Conservation (phyloP, 2,797 vertebrate species). For the Scolopax bukidnonensis region DNA sequence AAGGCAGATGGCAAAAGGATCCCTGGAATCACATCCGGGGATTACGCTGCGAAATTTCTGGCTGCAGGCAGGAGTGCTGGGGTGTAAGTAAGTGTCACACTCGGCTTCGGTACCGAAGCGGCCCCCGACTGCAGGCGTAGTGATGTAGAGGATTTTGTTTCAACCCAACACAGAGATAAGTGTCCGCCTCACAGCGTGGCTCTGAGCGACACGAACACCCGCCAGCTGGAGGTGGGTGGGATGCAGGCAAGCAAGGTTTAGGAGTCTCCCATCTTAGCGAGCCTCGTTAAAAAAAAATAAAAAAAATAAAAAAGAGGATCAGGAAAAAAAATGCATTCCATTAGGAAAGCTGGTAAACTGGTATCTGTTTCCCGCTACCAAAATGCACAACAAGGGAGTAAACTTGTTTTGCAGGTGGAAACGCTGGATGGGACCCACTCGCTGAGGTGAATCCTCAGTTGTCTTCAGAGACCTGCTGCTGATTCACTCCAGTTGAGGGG, state of each 20-base stretch:
- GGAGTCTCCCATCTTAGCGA: neutral
- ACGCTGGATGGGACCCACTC: neutral
- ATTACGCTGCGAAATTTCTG: neutral
- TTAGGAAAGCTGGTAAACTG: neutral
- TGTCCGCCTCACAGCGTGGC: neutral
- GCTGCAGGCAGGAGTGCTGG: neutral
- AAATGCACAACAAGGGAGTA: neutral
- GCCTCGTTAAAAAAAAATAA: neutral
- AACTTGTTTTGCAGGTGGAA: neutral
- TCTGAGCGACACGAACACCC: neutral
- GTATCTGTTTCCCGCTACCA: neutral
- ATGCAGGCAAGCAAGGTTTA: neutral
- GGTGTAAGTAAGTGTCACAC: neutral
- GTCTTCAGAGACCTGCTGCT: neutral
- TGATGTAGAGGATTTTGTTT: neutral
- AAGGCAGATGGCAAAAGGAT: neutral
- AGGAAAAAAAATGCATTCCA: neutral
- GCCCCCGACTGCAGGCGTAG: neutral
- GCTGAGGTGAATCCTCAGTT: neutral
- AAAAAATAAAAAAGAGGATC: neutral
- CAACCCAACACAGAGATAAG: neutral
- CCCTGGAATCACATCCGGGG: neutral
- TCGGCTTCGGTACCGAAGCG: neutral
- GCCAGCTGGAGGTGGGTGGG: neutral
- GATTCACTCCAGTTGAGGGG: neutral